Base-by-base conservation (phyloP, 2,113 vertebrate genomes). In the Hemichromis elongatus region DNA sequence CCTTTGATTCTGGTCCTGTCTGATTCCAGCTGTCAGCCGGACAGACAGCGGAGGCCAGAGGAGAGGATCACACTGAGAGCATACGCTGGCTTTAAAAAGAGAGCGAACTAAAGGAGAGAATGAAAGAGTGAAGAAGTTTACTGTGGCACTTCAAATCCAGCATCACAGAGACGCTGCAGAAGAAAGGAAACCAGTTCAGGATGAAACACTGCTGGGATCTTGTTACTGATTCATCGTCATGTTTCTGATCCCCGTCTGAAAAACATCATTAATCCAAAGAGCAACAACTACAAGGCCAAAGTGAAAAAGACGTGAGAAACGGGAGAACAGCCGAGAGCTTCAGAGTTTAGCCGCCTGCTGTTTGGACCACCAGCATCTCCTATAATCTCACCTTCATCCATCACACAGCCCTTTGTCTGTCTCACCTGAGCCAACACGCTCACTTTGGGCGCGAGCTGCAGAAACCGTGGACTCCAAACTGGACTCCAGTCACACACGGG, bases 1-100 rank as follows among this genome's bases (percentile, higher is more conserved):
- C 75, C 88, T 90, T 85, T 90, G 85, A 87, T 82, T 85, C 79
- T 77, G 54, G 45, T 42, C 75, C 35, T 28, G 70, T 84, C 63
- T 79, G 85, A 84, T 79, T 90, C 14, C 53, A 70, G 84, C 81
- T 24, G 47, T 84, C 82, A 79, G 59, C 18, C 47, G 40, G 81
- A 37, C 9, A 6, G 80, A 53, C 63, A 13, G 77, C 80, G 70
- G 26, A 77, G 70, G 45, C 45, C 28, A 12, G 26, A 33, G 53
- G 53, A 59, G 30, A 54, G 35, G 68, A 53, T 50, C 63, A 75
- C 77, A 28, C 59, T 19, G 37, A 77, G 9, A 33, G 19, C 4
- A 63, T n/a, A 28, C 1, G 19, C 55, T 7, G 7, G 14, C 24
- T 56, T 56, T 57, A 83, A 11, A 28, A 4, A 24, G 63, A 19